Evolutionary conservation across 2,888 invertebrate genomes (phyloP).

Genomic region (Tuberolachnus salignus): DNA sequence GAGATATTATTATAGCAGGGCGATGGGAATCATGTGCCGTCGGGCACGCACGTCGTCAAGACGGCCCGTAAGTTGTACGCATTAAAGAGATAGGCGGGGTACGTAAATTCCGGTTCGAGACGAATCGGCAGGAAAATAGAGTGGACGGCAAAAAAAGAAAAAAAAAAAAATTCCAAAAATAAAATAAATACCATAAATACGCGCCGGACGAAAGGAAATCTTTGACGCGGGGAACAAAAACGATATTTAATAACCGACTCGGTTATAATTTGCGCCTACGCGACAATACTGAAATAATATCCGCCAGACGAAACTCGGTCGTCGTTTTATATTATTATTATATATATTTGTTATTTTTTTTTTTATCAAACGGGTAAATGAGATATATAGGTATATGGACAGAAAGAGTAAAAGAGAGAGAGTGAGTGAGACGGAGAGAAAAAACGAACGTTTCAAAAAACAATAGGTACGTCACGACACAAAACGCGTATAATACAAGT

Average conservation of each 20-base stretch:
- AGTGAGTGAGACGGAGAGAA: no score
- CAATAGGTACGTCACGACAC: no score
- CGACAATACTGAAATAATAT: not conserved
- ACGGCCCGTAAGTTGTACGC: no score
- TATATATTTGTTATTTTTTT: no score
- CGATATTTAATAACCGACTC: slow-evolving; percentile 28
- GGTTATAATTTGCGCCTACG: not conserved
- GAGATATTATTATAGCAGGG: no score
- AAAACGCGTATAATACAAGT: not conserved
- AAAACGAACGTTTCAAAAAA: not conserved
- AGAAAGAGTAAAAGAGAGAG: no score
- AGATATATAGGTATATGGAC: not conserved
- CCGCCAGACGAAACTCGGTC: slow-evolving; percentile 24
- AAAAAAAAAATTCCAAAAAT: no score
- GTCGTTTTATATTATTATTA: not conserved
- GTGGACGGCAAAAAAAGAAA: not conserved
- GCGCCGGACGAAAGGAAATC: not conserved
- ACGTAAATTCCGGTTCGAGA: slow-evolving; percentile 2
- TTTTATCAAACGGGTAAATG: not conserved
- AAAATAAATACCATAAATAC: slow-evolving; percentile 1
- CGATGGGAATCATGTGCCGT: no score
- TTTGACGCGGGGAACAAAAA: not conserved
- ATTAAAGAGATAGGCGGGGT: no score
- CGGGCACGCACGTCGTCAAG: no score
- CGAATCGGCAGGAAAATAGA: not conserved